These are phyloP conservation scores for Crocodylus rhombifer DNA, from an alignment of 2,797 vertebrate genomes.

Conservation along the genomic window DNA sequence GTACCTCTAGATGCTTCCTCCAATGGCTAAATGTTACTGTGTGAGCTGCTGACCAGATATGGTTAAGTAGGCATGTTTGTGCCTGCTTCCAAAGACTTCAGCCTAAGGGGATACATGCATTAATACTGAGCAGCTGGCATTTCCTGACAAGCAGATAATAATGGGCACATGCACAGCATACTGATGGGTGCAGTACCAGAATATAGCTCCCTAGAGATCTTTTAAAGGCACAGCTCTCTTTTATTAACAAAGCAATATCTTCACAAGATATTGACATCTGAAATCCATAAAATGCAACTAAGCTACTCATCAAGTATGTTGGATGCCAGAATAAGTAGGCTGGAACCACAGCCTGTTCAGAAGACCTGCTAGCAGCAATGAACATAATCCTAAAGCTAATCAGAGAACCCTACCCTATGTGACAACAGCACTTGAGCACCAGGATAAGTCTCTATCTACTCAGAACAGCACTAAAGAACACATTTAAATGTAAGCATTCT, in stretches of 20 bases:
- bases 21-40: neutral
- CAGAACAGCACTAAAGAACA: neutral
- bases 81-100: neutral
- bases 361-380: neutral
- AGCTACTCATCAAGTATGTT: neutral
- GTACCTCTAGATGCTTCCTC: neutral
- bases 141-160: neutral
- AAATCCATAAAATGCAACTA: too few relatives aligned
- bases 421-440: neutral
- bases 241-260: too few relatives aligned
- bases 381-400: neutral
- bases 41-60: neutral
- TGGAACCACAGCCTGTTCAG: neutral
- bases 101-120: neutral
- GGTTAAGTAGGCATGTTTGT: neutral
- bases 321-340: neutral
- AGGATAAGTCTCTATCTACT: neutral
- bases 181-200: neutral
- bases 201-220: neutral
- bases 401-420: neutral
- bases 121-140: neutral
- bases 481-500: neutral
- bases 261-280: too few relatives aligned
- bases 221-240: neutral
- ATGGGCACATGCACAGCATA: neutral